Base-by-base conservation (phyloP, 1,140 invertebrate genomes). In the Riptortus pedestris region DNA sequence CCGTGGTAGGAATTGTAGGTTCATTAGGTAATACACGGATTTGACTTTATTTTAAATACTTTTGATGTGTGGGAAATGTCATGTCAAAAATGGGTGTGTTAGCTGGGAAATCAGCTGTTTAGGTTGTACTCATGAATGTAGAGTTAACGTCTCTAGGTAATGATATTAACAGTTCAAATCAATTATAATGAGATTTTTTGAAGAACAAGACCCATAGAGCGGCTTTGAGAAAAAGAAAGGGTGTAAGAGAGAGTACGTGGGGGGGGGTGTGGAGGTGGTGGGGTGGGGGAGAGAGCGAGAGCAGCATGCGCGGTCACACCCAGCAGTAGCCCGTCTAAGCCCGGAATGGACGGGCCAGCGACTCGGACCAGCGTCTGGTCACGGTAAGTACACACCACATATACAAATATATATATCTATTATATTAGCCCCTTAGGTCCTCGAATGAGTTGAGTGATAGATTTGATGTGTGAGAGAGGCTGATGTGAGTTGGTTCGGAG, bases 351-450 rank as follows among this genome's bases (percentile, higher is more conserved):
- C 51, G 51, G 51, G 51, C 51, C 20, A 24, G 20, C 51, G 51
- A 18, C 51, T 24, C 51, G 51, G 51, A 26, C 51, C 18, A 24
- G 20, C 14, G 24, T 18, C 51, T 24, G 18, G 14, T 20, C 22
- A 55, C 51, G 51, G 51, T 55, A 24, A 55, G 51, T 55, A 38
- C 31, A 38, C 31, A n/a, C n/a, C n/a, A n/a, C n/a, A n/a, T n/a
- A n/a, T n/a, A n/a, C n/a, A n/a, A n/a, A n/a, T n/a, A n/a, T n/a
- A n/a, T n/a, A n/a, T n/a, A n/a, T n/a, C n/a, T n/a, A n/a, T n/a
- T n/a, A n/a, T n/a, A n/a, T n/a, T n/a, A n/a, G n/a, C n/a, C n/a
- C n/a, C n/a, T n/a, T n/a, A n/a, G n/a, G n/a, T n/a, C n/a, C n/a
- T n/a, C n/a, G n/a, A n/a, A n/a, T n/a, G n/a, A n/a, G n/a, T n/a